Evolutionary conservation across 2,888 invertebrate species (phyloP), one percentile per base, ranked within the genome.

Genomic region (Caradrina kadenii): DNA sequence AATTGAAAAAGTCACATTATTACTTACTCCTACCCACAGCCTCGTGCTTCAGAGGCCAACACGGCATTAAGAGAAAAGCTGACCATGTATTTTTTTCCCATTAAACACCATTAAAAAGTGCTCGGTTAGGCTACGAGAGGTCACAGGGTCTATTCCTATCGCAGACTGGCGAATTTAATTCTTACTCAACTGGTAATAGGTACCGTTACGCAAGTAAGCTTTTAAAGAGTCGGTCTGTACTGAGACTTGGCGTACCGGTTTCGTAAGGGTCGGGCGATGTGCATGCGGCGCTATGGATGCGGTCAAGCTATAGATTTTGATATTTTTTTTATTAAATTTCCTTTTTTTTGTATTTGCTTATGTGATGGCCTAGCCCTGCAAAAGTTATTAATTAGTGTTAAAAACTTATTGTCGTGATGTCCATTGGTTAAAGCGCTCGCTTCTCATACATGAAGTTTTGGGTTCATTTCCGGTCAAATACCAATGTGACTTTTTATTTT

Each of bases 151-250:
- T 69, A 80, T 21, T 76, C 54, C n/a, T 54, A 48, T 42, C 17
- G 50, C 21, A 17, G 54, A 50, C 52, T 52, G 55, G 77, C 81
- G n/a, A 77, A 69, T 76, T 80, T 62, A 49, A 55, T 69, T 56
- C 45, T 63, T 76, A 81, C 65, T 10, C 53, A 53, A 71, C 19
- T 56, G 49, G 45, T 64, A 68, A 53, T 67, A 58, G 26, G 39
- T 79, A 76, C 82, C 74, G 82, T 84, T 82, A 73, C 70, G 73
- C 50, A 84, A 82, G 69, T 31, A 17, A 55, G 65, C 55, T 60
- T 31, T 69, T 69, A 56, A 64, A 79, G 52, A 49, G 35, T 64
- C 39, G 61, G 48, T 61, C 50, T 76, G 79, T 45, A 76, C 66
- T 71, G 49, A 31, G 50, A 42, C 69, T 52, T 8, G 59, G 4